Evolutionary conservation across 2,888 invertebrate genomes (phyloP), one percentile per base, ranked within the genome.

Genomic region (Thelaira solivaga): DNA sequence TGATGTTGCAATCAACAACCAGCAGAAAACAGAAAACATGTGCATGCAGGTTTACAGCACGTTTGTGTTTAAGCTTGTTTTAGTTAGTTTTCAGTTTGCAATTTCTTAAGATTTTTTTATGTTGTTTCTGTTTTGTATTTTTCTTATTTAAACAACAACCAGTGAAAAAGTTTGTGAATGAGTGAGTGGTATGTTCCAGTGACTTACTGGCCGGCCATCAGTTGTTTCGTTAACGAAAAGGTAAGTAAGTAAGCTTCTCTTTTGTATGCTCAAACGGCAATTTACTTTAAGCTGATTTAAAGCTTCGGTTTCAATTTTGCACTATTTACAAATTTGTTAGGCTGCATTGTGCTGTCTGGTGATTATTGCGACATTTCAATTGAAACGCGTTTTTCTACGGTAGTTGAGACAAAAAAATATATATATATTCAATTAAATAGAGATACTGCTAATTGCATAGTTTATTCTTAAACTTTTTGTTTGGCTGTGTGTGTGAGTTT

Each of bases 281-380:
- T 13, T 39, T 39, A 6, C 4, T 3, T 2, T 41, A 41, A n/a
- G 20, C 13, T 41, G 10, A n/a, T 8, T 34, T n/a, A n/a, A n/a
- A n/a, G n/a, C n/a, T n/a, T n/a, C n/a, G n/a, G n/a, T n/a, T 39
- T 34, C 24, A 18, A 4, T 16, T 29, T 43, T 20, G 10, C 34
- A 43, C 18, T n/a, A 20, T 16, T 26, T 26, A 5, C 4, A 26
- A 26, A 6, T 26, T 26, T 26, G 8, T 6, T 61, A 41, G 29
- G 41, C 31, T 67, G 64, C n/a, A n/a, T 71, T 71, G 71, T 6
- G 13, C 43, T n/a, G n/a, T n/a, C n/a, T n/a, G n/a, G 39, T 43
- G 47, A 61, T 69, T 61, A 77, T 78, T 78, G 78, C 78, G 74
- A 74, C 78, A 78, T 53, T 78, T 73, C n/a, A 51, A 36, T 68